These are phyloP conservation scores for Meteorus colon DNA, from an alignment of 2,888 invertebrate species.

Conservation along the genomic window DNA sequence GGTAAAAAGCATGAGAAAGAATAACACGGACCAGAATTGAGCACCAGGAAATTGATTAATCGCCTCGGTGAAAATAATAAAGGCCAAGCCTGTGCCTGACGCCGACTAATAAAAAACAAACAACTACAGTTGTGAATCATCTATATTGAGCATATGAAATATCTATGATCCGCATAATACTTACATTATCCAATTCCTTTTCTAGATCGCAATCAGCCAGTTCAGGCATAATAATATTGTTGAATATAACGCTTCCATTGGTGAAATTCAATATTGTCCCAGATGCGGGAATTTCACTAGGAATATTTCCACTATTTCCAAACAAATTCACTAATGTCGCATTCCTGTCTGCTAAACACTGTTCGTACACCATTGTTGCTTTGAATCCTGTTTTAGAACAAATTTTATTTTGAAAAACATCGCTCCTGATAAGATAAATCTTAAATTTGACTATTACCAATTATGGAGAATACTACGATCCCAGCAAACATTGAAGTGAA, in stretches of 20 bases:
- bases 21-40: slow-evolving; percentile 96
- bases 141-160: no score
- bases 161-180: slow-evolving; percentile 63
- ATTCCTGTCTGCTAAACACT: slow-evolving; percentile 81
- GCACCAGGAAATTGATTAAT: slow-evolving; percentile 98
- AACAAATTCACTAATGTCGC: slow-evolving; percentile 77
- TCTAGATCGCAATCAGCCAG: slow-evolving; percentile 87
- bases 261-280: slow-evolving; percentile 76
- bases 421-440: background rate
- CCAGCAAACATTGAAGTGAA: slow-evolving; percentile 98
- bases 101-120: slow-evolving; percentile 81
- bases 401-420: background rate
- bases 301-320: slow-evolving; percentile 75
- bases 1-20: slow-evolving; percentile 97
- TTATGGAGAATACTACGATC: slow-evolving; percentile 95
- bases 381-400: slow-evolving; percentile 81
- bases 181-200: slow-evolving; percentile 91
- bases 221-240: slow-evolving; percentile 78
- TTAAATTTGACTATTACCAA: slow-evolving; percentile 76
- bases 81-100: slow-evolving; percentile 95
- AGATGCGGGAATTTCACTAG: slow-evolving; percentile 75
- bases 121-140: background rate
- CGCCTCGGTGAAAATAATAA: slow-evolving; percentile 98
- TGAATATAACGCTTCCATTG: slow-evolving; percentile 76
- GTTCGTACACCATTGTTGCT: slow-evolving; percentile 88